Evolutionary conservation across 2,888 invertebrate species (phyloP), one percentile per base, ranked within the genome.

Genomic region (Eledone cirrhosa): DNA sequence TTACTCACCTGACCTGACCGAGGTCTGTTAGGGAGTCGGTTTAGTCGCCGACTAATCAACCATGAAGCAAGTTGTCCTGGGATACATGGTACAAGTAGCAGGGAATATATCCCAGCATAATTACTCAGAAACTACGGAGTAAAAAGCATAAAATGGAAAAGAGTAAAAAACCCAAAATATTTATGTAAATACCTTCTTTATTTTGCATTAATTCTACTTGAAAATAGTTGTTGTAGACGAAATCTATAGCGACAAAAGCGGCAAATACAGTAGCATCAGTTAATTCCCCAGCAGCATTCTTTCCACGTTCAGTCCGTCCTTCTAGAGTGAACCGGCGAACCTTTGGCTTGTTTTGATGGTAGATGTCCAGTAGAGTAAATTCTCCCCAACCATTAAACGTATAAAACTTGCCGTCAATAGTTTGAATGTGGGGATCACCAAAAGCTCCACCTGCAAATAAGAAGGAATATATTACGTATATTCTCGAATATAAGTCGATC

Each of bases 151-250:
- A n/a, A n/a, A n/a, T n/a, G n/a, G n/a, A n/a, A n/a, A n/a, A n/a
- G n/a, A n/a, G n/a, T n/a, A n/a, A n/a, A n/a, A n/a, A n/a, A n/a
- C n/a, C n/a, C n/a, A n/a, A n/a, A n/a, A n/a, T n/a, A n/a, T n/a
- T 41, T 41, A 41, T 41, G 41, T 19, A 72, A 13, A n/a, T 72
- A 72, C 72, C 72, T 41, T 72, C 72, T 33, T 8, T 72, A n/a
- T 72, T 29, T 33, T 72, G 72, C 72, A 72, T 72, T n/a, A 72
- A 31, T 72, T 72, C 72, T 31, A 72, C 72, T 22, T 72, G 72
- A 19, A 72, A 72, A n/a, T 14, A 41, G 22, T 72, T 72, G 72
- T 41, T n/a, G 5, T 72, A 22, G 13, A 41, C 41, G 22, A 41
- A 41, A n/a, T 72, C 72, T n/a, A 72, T 41, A 7, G 72, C 72